Percentiles rank a stretch among this genome's conserved stretches.
Evolutionary conservation across 92 coral and sea anemone species (phyloP).

Genomic region (Zoanthus sociatus): DNA sequence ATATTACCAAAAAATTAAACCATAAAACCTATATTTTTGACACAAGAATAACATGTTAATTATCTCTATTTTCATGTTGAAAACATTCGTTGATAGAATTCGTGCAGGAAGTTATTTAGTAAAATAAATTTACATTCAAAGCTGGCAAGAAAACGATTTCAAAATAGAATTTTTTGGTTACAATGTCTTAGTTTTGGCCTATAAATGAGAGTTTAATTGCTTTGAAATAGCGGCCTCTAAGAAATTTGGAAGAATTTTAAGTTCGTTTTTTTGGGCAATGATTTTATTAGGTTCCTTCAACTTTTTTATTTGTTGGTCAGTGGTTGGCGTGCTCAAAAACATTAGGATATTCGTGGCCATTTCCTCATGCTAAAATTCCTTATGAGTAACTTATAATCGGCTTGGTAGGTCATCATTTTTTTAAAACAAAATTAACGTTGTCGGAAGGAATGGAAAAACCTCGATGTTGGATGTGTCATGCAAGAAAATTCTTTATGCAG

Average conservation of each 20-base stretch:
- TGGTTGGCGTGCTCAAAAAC: not conserved
- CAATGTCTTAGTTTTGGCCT: not conserved
- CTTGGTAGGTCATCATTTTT: not conserved
- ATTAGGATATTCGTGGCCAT: not conserved
- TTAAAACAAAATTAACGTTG: not conserved
- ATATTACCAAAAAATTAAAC: not conserved
- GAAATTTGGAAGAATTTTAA: no score
- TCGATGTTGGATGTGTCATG: not conserved
- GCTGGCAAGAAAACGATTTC: not conserved
- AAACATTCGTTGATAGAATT: no score
- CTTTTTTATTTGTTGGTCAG: not conserved
- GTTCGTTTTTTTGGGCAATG: not conserved
- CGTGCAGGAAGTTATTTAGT: not conserved
- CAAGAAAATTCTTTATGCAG: not conserved
- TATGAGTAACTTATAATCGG: not conserved
- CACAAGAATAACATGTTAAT: not conserved
- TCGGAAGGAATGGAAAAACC: not conserved
- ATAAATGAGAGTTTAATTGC: not conserved
- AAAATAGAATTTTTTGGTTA: not conserved
- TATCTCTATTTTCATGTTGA: not conserved
- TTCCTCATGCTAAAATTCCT: not conserved
- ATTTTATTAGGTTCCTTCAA: not conserved
- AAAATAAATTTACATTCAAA: not conserved
- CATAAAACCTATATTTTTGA: not conserved
- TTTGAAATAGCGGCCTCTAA: not conserved